phyloP scores from a whole-genome alignment of 2,113 vertebrate genomes.

The Daboia siamensis region DNA sequence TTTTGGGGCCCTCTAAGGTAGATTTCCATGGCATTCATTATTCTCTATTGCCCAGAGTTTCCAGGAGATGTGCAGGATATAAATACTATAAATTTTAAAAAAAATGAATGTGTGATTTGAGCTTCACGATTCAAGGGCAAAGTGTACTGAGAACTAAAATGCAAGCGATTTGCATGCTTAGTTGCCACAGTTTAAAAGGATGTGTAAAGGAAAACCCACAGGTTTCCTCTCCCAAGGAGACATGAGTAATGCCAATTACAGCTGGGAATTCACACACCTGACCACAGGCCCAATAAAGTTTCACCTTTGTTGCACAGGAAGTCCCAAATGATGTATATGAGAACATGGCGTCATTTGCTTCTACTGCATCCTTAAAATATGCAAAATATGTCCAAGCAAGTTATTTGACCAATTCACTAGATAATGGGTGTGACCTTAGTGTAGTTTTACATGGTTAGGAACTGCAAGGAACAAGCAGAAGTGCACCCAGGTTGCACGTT shows the following conservation, averaged over 20 bases:
- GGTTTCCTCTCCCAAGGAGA: neutral
- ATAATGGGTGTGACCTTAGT: neutral
- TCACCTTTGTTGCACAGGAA: neutral
- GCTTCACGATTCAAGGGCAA: neutral
- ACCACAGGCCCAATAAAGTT: neutral
- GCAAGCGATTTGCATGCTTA: neutral
- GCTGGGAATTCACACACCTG: neutral
- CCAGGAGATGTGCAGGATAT: neutral
- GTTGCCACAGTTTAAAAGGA: neutral
- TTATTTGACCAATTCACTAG: no score
- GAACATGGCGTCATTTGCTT: neutral
- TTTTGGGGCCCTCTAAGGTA: neutral
- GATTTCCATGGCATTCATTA: neutral
- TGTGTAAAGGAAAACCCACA: neutral
- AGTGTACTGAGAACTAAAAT: neutral
- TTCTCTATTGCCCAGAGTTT: slow-evolving; percentile 6
- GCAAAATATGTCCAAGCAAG: neutral
- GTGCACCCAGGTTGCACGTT: neutral
- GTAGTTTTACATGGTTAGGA: neutral
- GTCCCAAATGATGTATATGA: neutral
- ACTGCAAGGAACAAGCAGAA: neutral
- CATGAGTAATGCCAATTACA: neutral
- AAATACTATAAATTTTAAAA: neutral
- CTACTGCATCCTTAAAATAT: neutral
- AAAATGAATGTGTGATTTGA: neutral